Evolutionary conservation across 1,140 invertebrate genomes (phyloP).

Genomic region (Procambarus virginalis): DNA sequence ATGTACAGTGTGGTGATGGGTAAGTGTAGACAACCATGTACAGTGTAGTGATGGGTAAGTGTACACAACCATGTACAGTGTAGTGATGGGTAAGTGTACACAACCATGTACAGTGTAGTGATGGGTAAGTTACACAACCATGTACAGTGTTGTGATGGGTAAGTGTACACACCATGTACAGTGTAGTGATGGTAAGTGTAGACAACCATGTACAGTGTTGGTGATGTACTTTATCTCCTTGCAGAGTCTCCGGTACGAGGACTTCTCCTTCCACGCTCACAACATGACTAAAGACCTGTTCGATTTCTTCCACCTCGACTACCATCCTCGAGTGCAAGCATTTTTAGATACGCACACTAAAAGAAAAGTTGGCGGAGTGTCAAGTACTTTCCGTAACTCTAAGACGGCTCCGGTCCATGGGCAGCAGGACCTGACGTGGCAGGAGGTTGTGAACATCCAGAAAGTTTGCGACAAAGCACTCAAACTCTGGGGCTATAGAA

Average conservation of each 20-base stretch:
- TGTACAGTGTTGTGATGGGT: no score
- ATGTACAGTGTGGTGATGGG: no score
- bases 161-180: no score
- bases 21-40: no score
- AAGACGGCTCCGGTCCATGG: slow-evolving; percentile 89
- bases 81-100: no score
- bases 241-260: slow-evolving; percentile 88
- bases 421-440: slow-evolving; percentile 80
- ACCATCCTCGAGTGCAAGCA: slow-evolving; percentile 81
- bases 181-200: no score
- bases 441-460: slow-evolving; percentile 80
- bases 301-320: slow-evolving; percentile 84
- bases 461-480: slow-evolving; percentile 83
- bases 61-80: no score
- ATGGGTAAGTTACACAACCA: no score
- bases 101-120: no score
- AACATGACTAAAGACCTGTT: slow-evolving; percentile 81
- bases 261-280: slow-evolving; percentile 86
- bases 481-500: slow-evolving; percentile 84
- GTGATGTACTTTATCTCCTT: slow-evolving; percentile 67
- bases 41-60: no score
- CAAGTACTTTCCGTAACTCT: slow-evolving; percentile 87
- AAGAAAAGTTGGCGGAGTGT: slow-evolving; percentile 84
- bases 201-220: no score
- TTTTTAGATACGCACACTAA: slow-evolving; percentile 88